phyloP scores from a whole-genome alignment of 2,113 vertebrate species.

The Hystrix cristata region DNA sequence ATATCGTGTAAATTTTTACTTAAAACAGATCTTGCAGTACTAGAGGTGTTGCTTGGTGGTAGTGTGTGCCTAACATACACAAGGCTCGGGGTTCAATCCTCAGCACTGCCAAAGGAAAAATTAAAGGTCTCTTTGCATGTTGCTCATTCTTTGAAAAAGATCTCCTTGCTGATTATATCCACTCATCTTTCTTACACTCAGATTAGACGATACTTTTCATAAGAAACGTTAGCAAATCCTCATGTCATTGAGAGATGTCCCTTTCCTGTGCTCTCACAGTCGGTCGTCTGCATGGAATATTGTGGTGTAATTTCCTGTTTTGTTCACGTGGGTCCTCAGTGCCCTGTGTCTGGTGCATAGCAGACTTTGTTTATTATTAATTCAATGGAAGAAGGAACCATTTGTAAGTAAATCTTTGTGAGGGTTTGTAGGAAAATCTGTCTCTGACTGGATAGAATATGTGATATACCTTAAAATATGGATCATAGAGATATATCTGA shows the following conservation, averaged over 20 bases:
- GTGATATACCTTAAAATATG: neutral
- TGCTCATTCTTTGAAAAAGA: neutral
- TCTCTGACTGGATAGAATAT: neutral
- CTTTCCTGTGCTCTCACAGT: neutral
- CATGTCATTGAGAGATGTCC: neutral
- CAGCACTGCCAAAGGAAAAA: neutral
- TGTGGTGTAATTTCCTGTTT: slow-evolving; percentile 20
- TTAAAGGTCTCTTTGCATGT: neutral
- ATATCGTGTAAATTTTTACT: slow-evolving; percentile 11
- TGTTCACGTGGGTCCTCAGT: neutral
- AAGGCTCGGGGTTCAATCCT: neutral
- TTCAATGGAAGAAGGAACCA: neutral
- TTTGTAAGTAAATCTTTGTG: neutral
- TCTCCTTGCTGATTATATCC: neutral
- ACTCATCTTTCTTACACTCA: slow-evolving; percentile 31
- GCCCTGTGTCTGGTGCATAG: neutral
- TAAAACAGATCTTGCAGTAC: neutral
- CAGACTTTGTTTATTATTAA: slow-evolving; percentile 1
- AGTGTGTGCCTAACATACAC: neutral
- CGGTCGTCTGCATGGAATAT: neutral
- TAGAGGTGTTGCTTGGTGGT: neutral
- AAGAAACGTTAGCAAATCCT: neutral
- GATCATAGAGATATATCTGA: slow-evolving; percentile 29
- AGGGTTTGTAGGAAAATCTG: slow-evolving; percentile 25
- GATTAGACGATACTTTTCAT: neutral